Base-by-base conservation (phyloP, 2,888 invertebrate species). In the Calameuta filiformis region DNA sequence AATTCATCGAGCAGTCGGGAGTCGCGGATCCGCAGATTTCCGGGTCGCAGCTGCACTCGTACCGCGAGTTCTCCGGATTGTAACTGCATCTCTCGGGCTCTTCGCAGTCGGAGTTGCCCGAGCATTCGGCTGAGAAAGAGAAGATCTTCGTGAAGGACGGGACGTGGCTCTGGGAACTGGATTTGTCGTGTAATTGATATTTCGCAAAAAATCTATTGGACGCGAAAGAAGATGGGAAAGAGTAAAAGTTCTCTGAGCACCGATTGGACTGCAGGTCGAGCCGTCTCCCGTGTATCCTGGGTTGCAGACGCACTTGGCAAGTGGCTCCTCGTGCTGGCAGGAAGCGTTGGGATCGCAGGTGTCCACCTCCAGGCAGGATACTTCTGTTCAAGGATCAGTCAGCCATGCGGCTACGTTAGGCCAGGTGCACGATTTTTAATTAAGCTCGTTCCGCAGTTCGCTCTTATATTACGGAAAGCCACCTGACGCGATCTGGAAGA, bases 241-340 rank as follows among this genome's bases (percentile, higher is more conserved):
- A n/a, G 3, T 35, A 12, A 35, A 35, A 69, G 6, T 35, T 73
- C 3, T 35, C 56, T 23, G 87, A 89, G 90, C 91, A 94, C 94
- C 93, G 87, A 94, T 94, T 34, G 95, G 93, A 81, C 93, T 92
- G 91, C 98, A 98, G n/a, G 91, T 92, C 83, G 94, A 93, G 23
- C 98, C 98, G 89, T 97, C 96, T 76, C 98, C 98, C 80, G 94
- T 94, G 92, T 94, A 98, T 69, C 97, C 97, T 1, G 93, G 92
- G 84, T 95, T 94, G 91, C 98, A 98, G 79, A 95, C 94, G 90
- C 98, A 98, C 79, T 94, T 95, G 73, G 95, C 94, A 12, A 94
- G 92, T 31, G 87, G 83, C 40, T 94, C 94, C 82, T 96, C 95
- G 85, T 94, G 95, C 37, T 93, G 92, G 90, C 98, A 98, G 73